Conservation (phyloP, 37 sponge, comb jelly and placozoan genomes). For the Geodia barretti region DNA sequence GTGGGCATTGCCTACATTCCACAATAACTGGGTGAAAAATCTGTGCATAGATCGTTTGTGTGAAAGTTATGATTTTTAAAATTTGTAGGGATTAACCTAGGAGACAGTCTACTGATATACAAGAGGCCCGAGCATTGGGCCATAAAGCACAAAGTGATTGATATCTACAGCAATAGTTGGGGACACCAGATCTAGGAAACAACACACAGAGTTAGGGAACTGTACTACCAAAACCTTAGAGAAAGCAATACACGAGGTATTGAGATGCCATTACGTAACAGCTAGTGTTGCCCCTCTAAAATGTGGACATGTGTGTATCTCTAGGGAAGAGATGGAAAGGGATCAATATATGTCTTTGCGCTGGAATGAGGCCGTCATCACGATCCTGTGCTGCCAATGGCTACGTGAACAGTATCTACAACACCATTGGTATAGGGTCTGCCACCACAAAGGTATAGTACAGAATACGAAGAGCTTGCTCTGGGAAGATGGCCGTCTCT, state of each 20-base stretch:
- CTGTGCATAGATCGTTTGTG: neutral
- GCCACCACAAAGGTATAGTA: slow-evolving; percentile 46
- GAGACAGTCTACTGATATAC: slow-evolving; percentile 62
- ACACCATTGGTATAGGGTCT: slow-evolving; percentile 89
- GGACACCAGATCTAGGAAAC: slow-evolving; percentile 89
- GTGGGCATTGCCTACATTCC: slow-evolving; percentile 82
- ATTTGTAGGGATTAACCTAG: neutral
- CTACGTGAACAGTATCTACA: slow-evolving; percentile 83
- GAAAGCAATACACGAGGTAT: neutral
- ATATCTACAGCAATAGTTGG: slow-evolving; percentile 94
- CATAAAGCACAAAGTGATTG: slow-evolving; percentile 56
- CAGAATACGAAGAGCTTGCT: slow-evolving; percentile 92
- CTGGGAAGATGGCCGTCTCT: slow-evolving; percentile 79
- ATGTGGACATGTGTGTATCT: too few species aligned
- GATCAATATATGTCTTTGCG: slow-evolving; percentile 95
- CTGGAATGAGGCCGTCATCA: slow-evolving; percentile 81
- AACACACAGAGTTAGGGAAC: slow-evolving; percentile 33
- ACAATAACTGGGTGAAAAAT: slow-evolving; percentile 59
- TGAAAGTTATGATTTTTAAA: neutral
- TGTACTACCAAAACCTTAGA: neutral
- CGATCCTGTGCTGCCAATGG: slow-evolving; percentile 94
- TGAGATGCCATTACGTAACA: neutral
- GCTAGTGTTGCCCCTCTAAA: neutral
- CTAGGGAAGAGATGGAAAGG: slow-evolving; percentile 85
- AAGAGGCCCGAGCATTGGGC: slow-evolving; percentile 74